Conservation (phyloP, 2,113 vertebrate genomes). For the Lipotes vexillifer region DNA sequence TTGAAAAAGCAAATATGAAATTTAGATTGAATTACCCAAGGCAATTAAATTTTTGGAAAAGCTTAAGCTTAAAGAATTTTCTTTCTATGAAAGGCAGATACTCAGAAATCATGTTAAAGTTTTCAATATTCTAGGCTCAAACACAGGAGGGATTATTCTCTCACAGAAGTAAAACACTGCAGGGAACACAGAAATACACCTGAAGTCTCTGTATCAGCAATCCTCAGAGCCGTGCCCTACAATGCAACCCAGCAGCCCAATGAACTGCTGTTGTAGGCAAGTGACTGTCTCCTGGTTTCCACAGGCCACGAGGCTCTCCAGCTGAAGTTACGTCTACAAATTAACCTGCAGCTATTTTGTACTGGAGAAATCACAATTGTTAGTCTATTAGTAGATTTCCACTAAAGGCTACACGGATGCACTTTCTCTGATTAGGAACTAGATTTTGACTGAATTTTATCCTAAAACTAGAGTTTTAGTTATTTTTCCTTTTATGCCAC, state of each 20-base stretch:
- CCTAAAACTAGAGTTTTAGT: background rate
- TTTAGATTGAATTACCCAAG: slow-evolving; percentile 12
- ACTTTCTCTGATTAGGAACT: background rate
- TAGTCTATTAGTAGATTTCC: background rate
- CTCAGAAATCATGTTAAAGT: background rate
- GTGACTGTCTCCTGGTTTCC: background rate
- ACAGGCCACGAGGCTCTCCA: background rate
- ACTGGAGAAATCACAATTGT: background rate
- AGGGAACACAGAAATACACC: background rate
- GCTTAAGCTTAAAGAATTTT: background rate
- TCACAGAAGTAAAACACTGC: background rate
- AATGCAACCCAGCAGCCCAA: background rate
- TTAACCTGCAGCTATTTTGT: background rate
- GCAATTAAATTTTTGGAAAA: background rate
- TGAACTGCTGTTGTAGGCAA: background rate
- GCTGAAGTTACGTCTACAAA: background rate
- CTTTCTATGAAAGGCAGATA: background rate
- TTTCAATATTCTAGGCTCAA: slow-evolving; percentile 14
- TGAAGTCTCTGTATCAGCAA: background rate
- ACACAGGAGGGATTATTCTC: background rate
- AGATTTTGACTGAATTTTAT: background rate
- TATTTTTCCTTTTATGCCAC: background rate
- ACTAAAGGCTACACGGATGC: background rate
- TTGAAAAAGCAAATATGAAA: slow-evolving; percentile 28
- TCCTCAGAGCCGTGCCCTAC: background rate